Conservation (phyloP, 2,113 vertebrate genomes). For the Etheostoma spectabile region DNA sequence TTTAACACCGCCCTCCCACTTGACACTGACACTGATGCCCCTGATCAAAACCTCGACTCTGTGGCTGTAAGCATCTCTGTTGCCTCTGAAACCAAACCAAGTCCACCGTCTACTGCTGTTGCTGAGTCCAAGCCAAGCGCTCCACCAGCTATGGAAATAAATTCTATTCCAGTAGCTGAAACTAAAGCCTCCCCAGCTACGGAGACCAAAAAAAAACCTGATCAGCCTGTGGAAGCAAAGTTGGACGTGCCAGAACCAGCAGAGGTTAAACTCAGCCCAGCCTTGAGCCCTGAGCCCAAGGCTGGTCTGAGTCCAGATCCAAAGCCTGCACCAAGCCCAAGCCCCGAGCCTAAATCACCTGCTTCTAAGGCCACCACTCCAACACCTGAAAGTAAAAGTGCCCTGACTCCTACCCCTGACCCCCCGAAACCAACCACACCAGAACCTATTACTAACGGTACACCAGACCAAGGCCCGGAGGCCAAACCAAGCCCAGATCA, state of each 20-base stretch:
- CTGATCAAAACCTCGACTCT: slow-evolving; percentile 75
- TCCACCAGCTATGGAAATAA: slow-evolving; percentile 65
- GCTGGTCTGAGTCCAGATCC: slow-evolving; percentile 54
- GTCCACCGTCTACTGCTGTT: slow-evolving; percentile 48
- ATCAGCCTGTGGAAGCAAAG: slow-evolving; percentile 57
- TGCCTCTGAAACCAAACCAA: slow-evolving; percentile 69
- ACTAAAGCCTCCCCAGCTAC: slow-evolving; percentile 64
- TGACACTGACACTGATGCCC: slow-evolving; percentile 85
- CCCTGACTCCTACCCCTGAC: slow-evolving; percentile 68
- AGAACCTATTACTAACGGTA: slow-evolving; percentile 81
- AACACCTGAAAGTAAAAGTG: slow-evolving; percentile 68
- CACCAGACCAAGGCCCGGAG: slow-evolving; percentile 71
- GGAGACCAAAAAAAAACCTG: slow-evolving; percentile 63
- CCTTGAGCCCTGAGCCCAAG: slow-evolving; percentile 67
- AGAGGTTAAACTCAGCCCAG: slow-evolving; percentile 71
- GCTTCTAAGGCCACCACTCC: slow-evolving; percentile 61
- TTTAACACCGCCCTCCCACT: slow-evolving; percentile 85
- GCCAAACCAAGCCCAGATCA: slow-evolving; percentile 71
- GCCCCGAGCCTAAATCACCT: slow-evolving; percentile 66
- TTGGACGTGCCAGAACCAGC: slow-evolving; percentile 57
- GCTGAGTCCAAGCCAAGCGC: slow-evolving; percentile 57
- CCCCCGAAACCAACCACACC: slow-evolving; percentile 66
- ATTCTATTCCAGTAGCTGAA: slow-evolving; percentile 57
- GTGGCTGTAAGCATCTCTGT: slow-evolving; percentile 74
- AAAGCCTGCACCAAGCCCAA: slow-evolving; percentile 66